Conservation (phyloP, 2,113 vertebrate species). For the Myiagra hebetior region DNA sequence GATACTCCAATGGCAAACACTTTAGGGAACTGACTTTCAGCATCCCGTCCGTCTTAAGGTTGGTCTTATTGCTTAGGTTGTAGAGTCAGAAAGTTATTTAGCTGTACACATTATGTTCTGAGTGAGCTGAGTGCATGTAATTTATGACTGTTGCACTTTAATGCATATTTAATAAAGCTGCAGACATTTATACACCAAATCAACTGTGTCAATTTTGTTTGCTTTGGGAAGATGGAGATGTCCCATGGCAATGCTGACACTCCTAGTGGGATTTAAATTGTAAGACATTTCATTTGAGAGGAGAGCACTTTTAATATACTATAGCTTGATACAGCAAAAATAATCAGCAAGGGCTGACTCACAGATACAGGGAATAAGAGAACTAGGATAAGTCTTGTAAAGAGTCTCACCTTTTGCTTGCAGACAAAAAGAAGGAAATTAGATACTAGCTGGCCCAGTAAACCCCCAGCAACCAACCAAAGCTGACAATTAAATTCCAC, state of each 20-base stretch:
- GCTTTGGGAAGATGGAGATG: constrained; percentile 64
- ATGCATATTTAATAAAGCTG: constrained; percentile 76
- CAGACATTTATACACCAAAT: constrained; percentile 71
- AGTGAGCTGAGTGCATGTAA: constrained; percentile 64
- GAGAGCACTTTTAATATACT: constrained; percentile 36
- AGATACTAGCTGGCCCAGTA: background rate
- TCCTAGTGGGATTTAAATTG: constrained; percentile 53
- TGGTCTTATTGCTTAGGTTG: constrained; percentile 57
- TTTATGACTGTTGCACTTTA: constrained; percentile 72
- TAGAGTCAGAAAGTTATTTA: constrained; percentile 70
- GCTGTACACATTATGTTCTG: constrained; percentile 61
- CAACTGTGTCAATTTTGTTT: constrained; percentile 72
- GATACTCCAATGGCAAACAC: background rate
- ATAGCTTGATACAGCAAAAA: constrained; percentile 39
- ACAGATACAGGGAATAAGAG: constrained; percentile 10
- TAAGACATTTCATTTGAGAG: constrained; percentile 61
- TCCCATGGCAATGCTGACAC: constrained; percentile 49
- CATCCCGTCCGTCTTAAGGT: constrained; percentile 40
- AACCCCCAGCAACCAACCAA: background rate
- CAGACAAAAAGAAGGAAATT: constrained; percentile 27
- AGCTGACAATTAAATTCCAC: background rate
- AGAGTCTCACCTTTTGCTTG: constrained; percentile 23
- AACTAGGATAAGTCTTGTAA: background rate
- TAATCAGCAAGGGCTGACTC: constrained; percentile 11
- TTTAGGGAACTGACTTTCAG: background rate